phyloP scores from a whole-genome alignment of 2,113 vertebrate genomes.

The Lasiurus cinereus region DNA sequence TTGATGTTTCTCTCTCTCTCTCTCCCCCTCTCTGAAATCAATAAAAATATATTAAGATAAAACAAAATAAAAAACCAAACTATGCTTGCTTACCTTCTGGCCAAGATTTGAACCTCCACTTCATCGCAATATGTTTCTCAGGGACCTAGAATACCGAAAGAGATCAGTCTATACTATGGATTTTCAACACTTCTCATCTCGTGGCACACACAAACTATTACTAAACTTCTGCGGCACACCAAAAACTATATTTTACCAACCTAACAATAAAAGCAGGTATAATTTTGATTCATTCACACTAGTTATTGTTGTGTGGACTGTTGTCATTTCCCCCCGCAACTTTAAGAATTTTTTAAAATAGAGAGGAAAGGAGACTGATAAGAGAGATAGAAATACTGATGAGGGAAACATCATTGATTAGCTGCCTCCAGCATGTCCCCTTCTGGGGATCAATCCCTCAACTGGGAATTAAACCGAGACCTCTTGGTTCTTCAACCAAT shows the following conservation, averaged over 20 bases:
- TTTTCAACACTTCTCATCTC: not conserved
- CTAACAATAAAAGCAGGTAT: not conserved
- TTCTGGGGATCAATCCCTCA: no score
- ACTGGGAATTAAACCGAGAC: no score
- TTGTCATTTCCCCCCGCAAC: not conserved
- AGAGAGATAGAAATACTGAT: no score
- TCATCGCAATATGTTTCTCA: conserved; percentile 94
- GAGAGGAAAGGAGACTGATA: no score
- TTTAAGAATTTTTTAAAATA: no score
- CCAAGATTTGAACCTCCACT: conserved; percentile 97
- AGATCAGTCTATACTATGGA: not conserved
- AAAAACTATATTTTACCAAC: not conserved
- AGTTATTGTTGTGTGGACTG: not conserved
- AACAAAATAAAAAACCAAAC: no score
- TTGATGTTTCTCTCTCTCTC: no score
- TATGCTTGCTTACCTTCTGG: conserved; percentile 90
- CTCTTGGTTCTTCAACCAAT: no score
- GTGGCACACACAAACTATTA: not conserved
- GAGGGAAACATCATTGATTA: no score
- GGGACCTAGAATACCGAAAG: conserved; percentile 88
- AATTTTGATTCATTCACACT: not conserved
- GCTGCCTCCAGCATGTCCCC: no score
- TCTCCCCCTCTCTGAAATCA: no score
- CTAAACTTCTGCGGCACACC: not conserved
- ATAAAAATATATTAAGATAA: no score